phyloP scores from a whole-genome alignment of 2,888 invertebrate genomes.

The Xestia ashworthii region DNA sequence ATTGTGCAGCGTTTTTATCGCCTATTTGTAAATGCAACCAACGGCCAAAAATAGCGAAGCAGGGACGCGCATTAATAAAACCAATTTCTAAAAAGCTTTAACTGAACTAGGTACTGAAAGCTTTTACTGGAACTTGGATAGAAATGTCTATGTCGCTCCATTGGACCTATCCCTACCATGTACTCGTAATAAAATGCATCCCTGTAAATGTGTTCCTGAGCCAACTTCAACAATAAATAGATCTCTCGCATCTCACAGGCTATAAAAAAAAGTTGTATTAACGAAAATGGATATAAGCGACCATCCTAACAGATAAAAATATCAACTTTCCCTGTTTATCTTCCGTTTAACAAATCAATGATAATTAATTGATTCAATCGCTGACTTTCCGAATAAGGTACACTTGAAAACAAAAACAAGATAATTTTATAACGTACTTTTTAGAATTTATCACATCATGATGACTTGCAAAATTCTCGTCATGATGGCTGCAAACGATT shows the following conservation, averaged over 20 bases:
- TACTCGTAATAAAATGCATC: no score
- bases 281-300: not conserved
- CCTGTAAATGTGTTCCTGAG: not conserved
- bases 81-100: no score
- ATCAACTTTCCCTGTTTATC: constrained; percentile 4
- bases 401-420: constrained; percentile 10
- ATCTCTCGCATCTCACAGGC: not conserved
- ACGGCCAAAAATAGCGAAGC: no score
- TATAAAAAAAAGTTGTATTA: not conserved
- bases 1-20: no score
- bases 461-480: constrained; percentile 39
- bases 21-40: no score
- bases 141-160: no score
- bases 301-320: not conserved
- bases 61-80: no score
- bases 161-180: no score
- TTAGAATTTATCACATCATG: constrained; percentile 27
- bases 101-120: no score
- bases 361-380: constrained; percentile 1
- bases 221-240: not conserved
- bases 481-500: not conserved
- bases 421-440: constrained; percentile 30
- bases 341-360: constrained; percentile 29
- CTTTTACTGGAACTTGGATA: no score
- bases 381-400: not conserved